These are phyloP conservation scores for Osmerus mordax DNA, from an alignment of 2,113 vertebrate genomes.

Conservation along the genomic window DNA sequence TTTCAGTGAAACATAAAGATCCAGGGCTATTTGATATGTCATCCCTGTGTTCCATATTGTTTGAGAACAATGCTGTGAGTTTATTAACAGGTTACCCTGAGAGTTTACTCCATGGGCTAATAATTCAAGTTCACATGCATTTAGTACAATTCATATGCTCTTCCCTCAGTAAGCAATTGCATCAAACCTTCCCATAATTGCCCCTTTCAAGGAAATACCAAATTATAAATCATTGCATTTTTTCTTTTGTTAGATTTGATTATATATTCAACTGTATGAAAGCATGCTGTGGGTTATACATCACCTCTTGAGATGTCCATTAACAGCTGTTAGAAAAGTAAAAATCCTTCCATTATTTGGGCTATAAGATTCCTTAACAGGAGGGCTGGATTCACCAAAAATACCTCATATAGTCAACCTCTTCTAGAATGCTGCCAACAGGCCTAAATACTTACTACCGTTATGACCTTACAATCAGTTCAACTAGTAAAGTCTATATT, in stretches of 20 bases:
- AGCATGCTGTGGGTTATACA: slow-evolving; percentile 16
- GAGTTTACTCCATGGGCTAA: neutral
- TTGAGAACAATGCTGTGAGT: slow-evolving; percentile 9
- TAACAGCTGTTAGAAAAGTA: slow-evolving; percentile 23
- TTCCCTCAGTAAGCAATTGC: too few species aligned
- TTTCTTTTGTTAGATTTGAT: neutral
- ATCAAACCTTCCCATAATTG: too few species aligned
- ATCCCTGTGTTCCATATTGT: neutral
- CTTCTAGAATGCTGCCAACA: slow-evolving; percentile 18
- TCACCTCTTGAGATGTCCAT: neutral
- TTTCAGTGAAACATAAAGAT: neutral
- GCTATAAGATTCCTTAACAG: slow-evolving; percentile 4
- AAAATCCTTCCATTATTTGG: slow-evolving; percentile 16
- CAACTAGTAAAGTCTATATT: neutral
- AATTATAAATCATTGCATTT: neutral
- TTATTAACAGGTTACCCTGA: neutral
- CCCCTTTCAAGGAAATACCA: too few species aligned
- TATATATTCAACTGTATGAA: slow-evolving; percentile 1
- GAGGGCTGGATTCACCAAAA: slow-evolving; percentile 9
- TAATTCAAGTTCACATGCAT: too few species aligned
- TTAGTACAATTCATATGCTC: too few species aligned
- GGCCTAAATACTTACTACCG: neutral
- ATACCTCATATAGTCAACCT: slow-evolving; percentile 9
- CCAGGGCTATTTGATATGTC: neutral
- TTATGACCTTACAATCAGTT: neutral